Evolutionary conservation across 1,140 invertebrate species (phyloP).

Genomic region (Caenorhabditis inopinata): DNA sequence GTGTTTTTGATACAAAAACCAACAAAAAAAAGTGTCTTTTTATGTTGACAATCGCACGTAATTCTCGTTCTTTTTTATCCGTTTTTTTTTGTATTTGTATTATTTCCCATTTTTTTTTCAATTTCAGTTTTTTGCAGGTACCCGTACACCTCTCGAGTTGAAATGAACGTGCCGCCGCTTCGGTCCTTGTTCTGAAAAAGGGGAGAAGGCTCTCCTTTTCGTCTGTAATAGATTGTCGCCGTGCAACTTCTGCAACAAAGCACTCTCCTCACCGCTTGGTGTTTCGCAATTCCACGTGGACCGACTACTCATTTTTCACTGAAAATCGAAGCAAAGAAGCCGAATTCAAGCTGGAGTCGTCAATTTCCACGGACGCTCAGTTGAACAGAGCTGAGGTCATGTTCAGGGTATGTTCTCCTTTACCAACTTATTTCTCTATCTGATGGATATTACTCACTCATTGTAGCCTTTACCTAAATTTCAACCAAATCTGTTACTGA

Average conservation of each 20-base stretch:
- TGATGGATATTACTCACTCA: too few relatives aligned
- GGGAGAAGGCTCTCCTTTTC: background rate
- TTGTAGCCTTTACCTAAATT: too few relatives aligned
- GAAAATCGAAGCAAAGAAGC: background rate
- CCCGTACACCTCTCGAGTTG: background rate
- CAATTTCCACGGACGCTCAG: background rate
- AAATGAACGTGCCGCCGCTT: background rate
- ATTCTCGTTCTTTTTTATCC: background rate
- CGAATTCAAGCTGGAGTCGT: constrained; percentile 15
- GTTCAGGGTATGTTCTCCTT: background rate
- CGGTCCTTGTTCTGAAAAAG: constrained; percentile 4
- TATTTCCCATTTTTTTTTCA: background rate
- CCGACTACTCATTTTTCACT: too few relatives aligned
- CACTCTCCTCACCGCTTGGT: background rate
- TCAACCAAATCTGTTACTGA: too few relatives aligned
- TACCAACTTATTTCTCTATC: too few relatives aligned
- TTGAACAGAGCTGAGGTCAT: constrained; percentile 2
- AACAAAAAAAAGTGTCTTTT: constrained; percentile 15
- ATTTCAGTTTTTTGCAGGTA: constrained; percentile 5
- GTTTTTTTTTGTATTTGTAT: background rate
- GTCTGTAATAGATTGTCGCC: constrained; percentile 7
- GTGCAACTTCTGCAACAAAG: too few relatives aligned
- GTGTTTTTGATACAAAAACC: constrained; percentile 5
- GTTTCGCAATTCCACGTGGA: too few relatives aligned
- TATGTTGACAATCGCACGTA: constrained; percentile 22